These are phyloP conservation scores for Elgaria multicarinata DNA, from an alignment of 2,113 vertebrate genomes.

Conservation along the genomic window DNA sequence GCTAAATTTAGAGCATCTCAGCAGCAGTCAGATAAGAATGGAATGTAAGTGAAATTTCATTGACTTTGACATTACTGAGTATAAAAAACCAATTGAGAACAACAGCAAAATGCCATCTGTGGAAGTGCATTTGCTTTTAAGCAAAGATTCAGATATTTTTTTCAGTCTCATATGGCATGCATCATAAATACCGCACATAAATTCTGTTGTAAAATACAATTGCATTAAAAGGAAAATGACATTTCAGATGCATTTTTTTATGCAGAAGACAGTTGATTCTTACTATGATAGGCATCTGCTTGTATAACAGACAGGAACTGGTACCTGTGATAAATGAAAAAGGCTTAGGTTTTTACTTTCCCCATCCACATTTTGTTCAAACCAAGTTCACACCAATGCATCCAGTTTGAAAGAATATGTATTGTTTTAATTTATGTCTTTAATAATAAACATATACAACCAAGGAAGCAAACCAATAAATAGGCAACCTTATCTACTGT, in stretches of 20 bases:
- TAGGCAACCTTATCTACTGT: neutral
- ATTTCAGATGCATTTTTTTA: neutral
- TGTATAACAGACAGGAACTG: neutral
- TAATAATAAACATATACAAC: neutral
- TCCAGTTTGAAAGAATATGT: neutral
- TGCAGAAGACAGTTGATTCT: neutral
- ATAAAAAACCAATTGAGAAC: conserved; percentile 10
- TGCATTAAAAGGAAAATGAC: neutral
- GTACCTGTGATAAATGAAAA: neutral
- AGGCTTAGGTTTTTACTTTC: neutral
- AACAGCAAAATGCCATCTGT: neutral
- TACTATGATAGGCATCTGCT: neutral
- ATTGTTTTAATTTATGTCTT: neutral
- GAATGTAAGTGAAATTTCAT: conserved; percentile 51
- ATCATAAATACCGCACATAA: neutral
- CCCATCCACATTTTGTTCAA: neutral
- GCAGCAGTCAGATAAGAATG: conserved; percentile 51
- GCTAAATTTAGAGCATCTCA: conserved; percentile 83
- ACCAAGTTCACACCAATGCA: neutral
- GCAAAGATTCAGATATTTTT: neutral
- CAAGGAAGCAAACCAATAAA: neutral
- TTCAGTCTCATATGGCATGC: neutral
- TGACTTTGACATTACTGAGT: conserved; percentile 16
- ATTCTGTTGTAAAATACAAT: neutral
- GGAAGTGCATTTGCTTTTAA: neutral